Evolutionary conservation across 2,888 invertebrate genomes (phyloP), one percentile per base, ranked within the genome.

Genomic region (Brachypterus glaber): DNA sequence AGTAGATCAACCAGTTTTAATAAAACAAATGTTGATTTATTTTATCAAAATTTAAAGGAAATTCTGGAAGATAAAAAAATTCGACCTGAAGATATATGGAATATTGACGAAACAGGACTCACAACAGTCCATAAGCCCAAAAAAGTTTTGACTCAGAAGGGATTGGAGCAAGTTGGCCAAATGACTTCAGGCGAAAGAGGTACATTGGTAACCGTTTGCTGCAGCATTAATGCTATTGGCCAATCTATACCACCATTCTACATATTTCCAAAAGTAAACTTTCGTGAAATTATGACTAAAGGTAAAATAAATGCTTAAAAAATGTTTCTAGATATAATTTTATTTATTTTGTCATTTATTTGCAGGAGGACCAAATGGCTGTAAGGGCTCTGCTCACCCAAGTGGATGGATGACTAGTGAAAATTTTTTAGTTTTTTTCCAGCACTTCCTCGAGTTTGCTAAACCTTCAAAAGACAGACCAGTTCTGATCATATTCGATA

Each of bases 121-220:
- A 37, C 34, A 9, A 37, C 37, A n/a, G 36, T 39, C 15, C 39
- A 39, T 27, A 39, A 37, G 21, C 39, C 39, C 18, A 29, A 37
- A 25, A 39, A 13, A 39, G 35, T 39, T 15, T 17, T 39, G 11
- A 30, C 37, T 14, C 16, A 21, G 9, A 39, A 39, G 21, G 37
- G 39, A 14, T 36, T 39, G 29, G 38, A 39, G 30, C 30, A 39
- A 37, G 36, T 39, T 9, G 39, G 35, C 4, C 35, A 37, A 30
- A 36, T 37, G 3, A 38, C 27, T 15, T 13, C 18, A 12, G 34
- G 25, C 11, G 39, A 39, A 39, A 39, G 39, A 27, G 39, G 39
- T 11, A 39, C 37, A 37, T 16, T 37, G 4, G 27, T 39, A 18
- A 39, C 37, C n/a, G 30, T 39, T 24, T 37, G 35, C 21, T 39